Evolutionary conservation across 1,140 invertebrate species (phyloP), one percentile per base, ranked within the genome.

Genomic region (Rhynchophorus ferrugineus): DNA sequence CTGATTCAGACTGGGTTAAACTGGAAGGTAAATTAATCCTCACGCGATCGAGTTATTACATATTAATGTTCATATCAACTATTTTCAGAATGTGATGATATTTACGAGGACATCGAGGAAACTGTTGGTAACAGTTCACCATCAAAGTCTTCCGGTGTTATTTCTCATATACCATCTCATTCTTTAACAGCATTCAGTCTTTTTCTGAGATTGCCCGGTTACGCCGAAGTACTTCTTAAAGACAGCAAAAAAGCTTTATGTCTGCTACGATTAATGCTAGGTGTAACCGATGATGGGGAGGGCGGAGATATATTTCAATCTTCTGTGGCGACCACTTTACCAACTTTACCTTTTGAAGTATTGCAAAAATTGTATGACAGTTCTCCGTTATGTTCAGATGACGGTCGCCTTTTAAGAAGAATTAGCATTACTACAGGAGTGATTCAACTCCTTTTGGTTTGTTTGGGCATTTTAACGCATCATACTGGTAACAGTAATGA

Each of bases 261-360:
- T 71, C 73, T 95, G 36, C 71, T 95, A 22, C 73, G 91, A 3
- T 73, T 95, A 14, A 84, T 91, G 11, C 75, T 95, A 6, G 91
- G 92, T 1, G 90, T 94, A 0, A 88, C 87, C 0, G 89, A 92
- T 63, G 90, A 93, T 66, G 91, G 89, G 29, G 89, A 94, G 69
- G 91, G 66, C 74, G 84, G 84, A 49, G 85, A 90, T 56, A 87
- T 90, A 18, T 78, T 88, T 54, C 80, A 79, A 16, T 83, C 85
- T 2, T 77, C 84, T 8, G 75, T 92, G 22, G 87, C 89, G 0
- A 70, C 78, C 1, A 79, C 83, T 0, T 69, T 91, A 39, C 86
- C 87, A n/a, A 94, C 88, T 1, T 71, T 94, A 60, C 90, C 91
- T 9, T 95, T 95, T 72, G 81, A 88, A 68, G 85, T 93, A 34